A percentile compares a stretch with the other conserved stretches of the same genome.
phyloP scores from a whole-genome alignment of 2,113 vertebrate species.

The Crotalus helleri region DNA sequence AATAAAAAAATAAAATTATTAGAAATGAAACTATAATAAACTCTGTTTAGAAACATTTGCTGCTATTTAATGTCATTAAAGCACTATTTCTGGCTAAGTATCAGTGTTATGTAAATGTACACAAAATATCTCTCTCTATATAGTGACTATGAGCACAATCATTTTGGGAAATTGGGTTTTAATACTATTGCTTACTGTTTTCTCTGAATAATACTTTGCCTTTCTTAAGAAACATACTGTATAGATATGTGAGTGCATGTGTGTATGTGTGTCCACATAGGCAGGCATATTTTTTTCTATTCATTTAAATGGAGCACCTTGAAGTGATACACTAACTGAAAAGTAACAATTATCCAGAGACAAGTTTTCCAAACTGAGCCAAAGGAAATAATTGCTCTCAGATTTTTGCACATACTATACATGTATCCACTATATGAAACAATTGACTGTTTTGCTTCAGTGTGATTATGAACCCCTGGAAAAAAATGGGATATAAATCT shows the following conservation, averaged over 20 bases:
- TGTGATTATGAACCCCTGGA: not conserved
- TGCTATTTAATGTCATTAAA: not conserved
- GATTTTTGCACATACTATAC: not conserved
- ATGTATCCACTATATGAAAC: not conserved
- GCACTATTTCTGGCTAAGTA: not conserved
- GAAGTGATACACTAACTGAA: not conserved
- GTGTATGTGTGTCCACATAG: not conserved
- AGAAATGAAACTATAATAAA: not conserved
- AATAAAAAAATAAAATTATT: not conserved
- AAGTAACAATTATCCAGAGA: not conserved
- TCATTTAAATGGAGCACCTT: not conserved
- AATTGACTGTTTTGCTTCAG: not conserved
- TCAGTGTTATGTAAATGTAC: not conserved
- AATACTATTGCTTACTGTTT: not conserved
- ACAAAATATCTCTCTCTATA: not conserved
- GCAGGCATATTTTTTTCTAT: not conserved
- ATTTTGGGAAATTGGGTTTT: not conserved
- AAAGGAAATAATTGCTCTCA: not conserved
- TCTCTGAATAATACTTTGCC: not conserved
- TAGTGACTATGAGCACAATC: not conserved
- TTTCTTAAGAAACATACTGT: not conserved
- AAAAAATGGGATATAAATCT: not conserved
- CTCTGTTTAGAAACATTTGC: not conserved
- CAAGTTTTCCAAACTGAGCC: not conserved
- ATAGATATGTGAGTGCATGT: not conserved